phyloP scores from a whole-genome alignment of 2,797 vertebrate species.

The Tarsius wallacei region DNA sequence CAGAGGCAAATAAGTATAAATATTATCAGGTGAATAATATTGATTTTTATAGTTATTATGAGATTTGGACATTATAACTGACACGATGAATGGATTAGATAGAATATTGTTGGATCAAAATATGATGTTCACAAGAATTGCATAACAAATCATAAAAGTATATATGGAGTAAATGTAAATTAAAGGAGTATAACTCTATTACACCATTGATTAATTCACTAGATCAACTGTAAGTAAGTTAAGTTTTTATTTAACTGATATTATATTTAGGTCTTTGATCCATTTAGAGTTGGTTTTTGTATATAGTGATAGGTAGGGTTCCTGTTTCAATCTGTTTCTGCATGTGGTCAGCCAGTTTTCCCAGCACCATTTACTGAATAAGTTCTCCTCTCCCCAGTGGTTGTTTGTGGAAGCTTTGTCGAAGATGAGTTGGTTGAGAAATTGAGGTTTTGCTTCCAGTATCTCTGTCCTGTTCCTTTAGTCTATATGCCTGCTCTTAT shows the following conservation, averaged over 20 bases:
- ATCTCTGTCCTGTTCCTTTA: too few species aligned
- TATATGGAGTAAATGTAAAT: neutral
- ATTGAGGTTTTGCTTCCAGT: too few species aligned
- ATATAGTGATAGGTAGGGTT: too few species aligned
- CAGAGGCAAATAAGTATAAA: conserved; percentile 4
- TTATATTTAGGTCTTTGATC: too few species aligned
- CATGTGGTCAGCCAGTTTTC: too few species aligned
- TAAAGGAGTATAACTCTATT: conserved; percentile 13
- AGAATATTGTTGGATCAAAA: conserved; percentile 2
- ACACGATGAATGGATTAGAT: conserved; percentile 16
- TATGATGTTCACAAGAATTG: neutral
- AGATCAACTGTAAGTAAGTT: neutral
- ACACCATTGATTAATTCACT: neutral
- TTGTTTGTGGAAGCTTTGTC: too few species aligned
- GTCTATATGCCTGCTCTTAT: too few species aligned
- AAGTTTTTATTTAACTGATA: neutral
- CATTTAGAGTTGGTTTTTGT: too few species aligned
- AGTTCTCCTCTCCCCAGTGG: too few species aligned
- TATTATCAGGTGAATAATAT: neutral
- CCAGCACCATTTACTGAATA: too few species aligned
- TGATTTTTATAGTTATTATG: neutral
- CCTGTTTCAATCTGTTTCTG: too few species aligned
- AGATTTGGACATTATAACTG: neutral
- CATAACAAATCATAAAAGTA: neutral
- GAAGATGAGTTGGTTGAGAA: too few species aligned